phyloP scores from a whole-genome alignment of 2,888 invertebrate species.

The Litoditis marina region DNA sequence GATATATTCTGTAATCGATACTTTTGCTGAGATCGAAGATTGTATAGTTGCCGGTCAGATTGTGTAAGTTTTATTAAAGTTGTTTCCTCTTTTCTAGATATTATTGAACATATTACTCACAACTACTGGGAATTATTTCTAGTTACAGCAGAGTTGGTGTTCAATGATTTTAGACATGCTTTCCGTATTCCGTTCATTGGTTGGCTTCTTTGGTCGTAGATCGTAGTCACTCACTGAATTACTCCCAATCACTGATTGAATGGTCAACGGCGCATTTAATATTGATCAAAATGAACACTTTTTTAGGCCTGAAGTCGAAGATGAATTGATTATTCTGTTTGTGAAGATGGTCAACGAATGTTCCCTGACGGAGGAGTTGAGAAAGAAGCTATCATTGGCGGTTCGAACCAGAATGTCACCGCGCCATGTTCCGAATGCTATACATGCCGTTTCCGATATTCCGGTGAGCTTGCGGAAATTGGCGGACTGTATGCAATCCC shows the following conservation, averaged over 20 bases:
- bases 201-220: no score
- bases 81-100: not conserved
- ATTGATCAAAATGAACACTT: not conserved
- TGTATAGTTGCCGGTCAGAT: constrained; percentile 67
- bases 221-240: no score
- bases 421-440: constrained; percentile 67
- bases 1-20: constrained; percentile 68
- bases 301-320: constrained; percentile 62
- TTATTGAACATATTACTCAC: no score
- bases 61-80: constrained; percentile 46
- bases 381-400: constrained; percentile 62
- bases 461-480: constrained; percentile 58
- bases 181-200: no score
- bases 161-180: no score
- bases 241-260: no score
- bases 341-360: constrained; percentile 64
- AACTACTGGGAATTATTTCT: no score
- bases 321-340: constrained; percentile 68
- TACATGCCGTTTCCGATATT: constrained; percentile 65
- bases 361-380: constrained; percentile 63
- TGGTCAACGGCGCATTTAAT: no score
- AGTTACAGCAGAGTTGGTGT: no score
- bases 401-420: constrained; percentile 65
- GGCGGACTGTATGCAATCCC: not conserved
- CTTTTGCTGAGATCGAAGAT: constrained; percentile 66